phyloP scores from a whole-genome alignment of 2,797 vertebrate genomes.

The Trachurus trachurus region DNA sequence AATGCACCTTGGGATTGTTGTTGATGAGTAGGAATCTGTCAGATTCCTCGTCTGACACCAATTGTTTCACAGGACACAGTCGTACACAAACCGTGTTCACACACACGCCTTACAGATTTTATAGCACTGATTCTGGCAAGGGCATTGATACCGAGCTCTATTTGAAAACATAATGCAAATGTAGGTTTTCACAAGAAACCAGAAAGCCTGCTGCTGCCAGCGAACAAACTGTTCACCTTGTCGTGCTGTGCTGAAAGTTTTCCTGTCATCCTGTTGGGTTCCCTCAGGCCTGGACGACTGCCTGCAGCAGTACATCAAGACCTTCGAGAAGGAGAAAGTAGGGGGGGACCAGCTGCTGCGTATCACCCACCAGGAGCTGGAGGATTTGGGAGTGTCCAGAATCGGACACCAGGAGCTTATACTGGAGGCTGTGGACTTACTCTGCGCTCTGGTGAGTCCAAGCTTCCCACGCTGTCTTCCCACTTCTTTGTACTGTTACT shows the following conservation, averaged over 20 bases:
- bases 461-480: slow-evolving; percentile 45
- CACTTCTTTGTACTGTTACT: slow-evolving; percentile 28
- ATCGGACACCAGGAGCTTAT: slow-evolving; percentile 99
- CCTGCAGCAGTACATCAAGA: slow-evolving; percentile 98
- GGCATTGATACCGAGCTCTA: slow-evolving; percentile 5
- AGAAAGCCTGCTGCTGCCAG: slow-evolving; percentile 9
- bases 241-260: slow-evolving; percentile 39
- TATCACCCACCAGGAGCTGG: slow-evolving; percentile 98
- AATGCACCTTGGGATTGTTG: slow-evolving; percentile 48
- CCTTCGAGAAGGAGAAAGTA: slow-evolving; percentile 97
- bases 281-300: slow-evolving; percentile 96
- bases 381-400: slow-evolving; percentile 96
- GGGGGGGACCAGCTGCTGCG: slow-evolving; percentile 96
- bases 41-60: slow-evolving; percentile 49
- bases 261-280: slow-evolving; percentile 33
- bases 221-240: slow-evolving; percentile 19
- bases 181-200: slow-evolving; percentile 38
- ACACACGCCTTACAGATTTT: slow-evolving; percentile 36
- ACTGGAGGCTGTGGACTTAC: slow-evolving; percentile 97
- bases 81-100: slow-evolving; percentile 59
- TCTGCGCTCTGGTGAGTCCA: slow-evolving; percentile 95
- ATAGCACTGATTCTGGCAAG: slow-evolving; percentile 40
- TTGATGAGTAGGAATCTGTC: slow-evolving; percentile 58
- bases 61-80: slow-evolving; percentile 55
- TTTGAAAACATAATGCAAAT: slow-evolving; percentile 45